Conservation (phyloP, 2,888 invertebrate species). For the Drosophila pseudotakahashii region DNA sequence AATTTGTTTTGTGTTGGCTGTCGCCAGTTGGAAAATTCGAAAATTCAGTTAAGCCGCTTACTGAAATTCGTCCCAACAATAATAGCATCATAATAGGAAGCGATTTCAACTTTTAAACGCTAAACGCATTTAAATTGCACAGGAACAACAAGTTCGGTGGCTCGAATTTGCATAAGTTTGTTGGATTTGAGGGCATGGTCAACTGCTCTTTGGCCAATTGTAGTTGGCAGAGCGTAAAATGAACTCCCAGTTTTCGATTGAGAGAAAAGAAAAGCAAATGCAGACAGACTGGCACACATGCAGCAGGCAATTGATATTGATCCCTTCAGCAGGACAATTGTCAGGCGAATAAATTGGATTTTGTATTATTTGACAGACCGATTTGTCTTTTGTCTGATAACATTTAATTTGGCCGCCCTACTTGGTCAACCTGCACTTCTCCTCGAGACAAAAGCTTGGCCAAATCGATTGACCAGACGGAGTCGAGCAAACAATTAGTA, state of each 20-base stretch:
- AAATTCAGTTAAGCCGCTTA: conserved; percentile 75
- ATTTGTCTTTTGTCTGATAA: conserved; percentile 29
- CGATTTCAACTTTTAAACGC: conserved; percentile 61
- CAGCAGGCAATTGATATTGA: conserved; percentile 38
- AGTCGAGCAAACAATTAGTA: conserved; percentile 40
- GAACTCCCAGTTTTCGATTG: conserved; percentile 45
- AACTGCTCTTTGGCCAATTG: conserved; percentile 56
- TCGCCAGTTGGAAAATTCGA: conserved; percentile 61
- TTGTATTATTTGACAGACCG: conserved; percentile 56
- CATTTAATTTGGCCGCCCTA: conserved; percentile 30
- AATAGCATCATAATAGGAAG: conserved; percentile 63
- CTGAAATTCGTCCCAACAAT: conserved; percentile 66
- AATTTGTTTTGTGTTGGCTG: conserved; percentile 60
- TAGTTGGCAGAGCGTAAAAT: conserved; percentile 64
- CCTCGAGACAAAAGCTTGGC: conserved; percentile 29
- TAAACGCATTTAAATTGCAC: conserved; percentile 47
- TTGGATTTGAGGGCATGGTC: conserved; percentile 6
- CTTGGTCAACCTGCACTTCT: conserved; percentile 1
- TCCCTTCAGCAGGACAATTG: conserved; percentile 61
- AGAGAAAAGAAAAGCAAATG: conserved; percentile 19
- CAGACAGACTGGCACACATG: conserved; percentile 12
- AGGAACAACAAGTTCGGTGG: conserved; percentile 35
- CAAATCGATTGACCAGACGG: conserved; percentile 10
- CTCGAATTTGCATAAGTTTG: conserved; percentile 15
- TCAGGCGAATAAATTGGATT: conserved; percentile 71